Evolutionary conservation across 2,888 invertebrate species (phyloP).

Genomic region (Patella pellucida): DNA sequence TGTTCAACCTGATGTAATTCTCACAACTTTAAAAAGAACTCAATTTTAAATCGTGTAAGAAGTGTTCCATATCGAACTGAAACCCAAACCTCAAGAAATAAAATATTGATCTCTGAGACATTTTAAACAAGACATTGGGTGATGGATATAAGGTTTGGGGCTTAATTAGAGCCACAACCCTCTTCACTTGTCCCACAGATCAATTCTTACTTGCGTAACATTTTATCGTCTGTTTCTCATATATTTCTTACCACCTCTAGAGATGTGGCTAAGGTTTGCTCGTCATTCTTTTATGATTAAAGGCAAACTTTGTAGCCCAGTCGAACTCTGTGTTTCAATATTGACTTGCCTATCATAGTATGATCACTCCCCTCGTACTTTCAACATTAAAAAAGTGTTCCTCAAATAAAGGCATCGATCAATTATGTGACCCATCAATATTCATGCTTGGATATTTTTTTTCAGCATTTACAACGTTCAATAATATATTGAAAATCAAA

Average conservation of each 20-base stretch:
- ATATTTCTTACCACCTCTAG: background rate
- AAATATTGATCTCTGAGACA: background rate
- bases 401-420: conserved; percentile 5
- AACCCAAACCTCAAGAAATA: conserved; percentile 5
- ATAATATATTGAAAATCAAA: too few species aligned
- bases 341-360: background rate
- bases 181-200: too few species aligned
- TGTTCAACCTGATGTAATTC: conserved; percentile 3
- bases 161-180: too few species aligned
- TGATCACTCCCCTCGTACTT: background rate
- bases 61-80: background rate
- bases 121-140: conserved; percentile 8
- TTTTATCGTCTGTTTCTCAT: too few species aligned
- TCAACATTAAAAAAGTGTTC: conserved; percentile 1
- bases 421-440: too few species aligned
- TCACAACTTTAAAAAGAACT: conserved; percentile 2
- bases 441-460: too few species aligned
- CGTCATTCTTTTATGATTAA: conserved; percentile 6
- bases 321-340: background rate
- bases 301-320: background rate
- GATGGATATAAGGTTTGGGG: background rate
- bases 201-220: too few species aligned
- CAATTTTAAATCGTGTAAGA: conserved; percentile 2
- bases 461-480: too few species aligned
- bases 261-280: background rate